These are phyloP conservation scores for Notiomystis cincta DNA, from an alignment of 2,113 vertebrate species.

Conservation along the genomic window DNA sequence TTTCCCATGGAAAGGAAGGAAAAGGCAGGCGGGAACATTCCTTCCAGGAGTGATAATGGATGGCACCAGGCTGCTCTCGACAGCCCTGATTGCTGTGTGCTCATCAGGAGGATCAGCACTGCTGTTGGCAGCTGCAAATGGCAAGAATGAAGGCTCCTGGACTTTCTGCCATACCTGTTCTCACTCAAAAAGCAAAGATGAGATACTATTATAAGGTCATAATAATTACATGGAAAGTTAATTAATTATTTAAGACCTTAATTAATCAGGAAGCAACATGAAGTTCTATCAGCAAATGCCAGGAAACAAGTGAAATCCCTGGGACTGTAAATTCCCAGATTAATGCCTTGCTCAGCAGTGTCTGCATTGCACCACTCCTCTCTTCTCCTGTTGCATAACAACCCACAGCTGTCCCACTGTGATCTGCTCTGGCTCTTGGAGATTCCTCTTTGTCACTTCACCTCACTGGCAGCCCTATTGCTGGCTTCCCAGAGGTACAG, in stretches of 20 bases:
- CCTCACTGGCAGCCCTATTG: rapidly evolving
- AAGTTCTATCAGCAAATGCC: background rate
- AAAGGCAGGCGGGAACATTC: background rate
- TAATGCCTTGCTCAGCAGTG: background rate
- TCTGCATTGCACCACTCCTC: constrained; percentile 9
- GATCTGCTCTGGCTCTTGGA: background rate
- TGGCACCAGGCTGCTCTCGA: background rate
- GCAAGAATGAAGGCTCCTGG: background rate
- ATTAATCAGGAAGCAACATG: background rate
- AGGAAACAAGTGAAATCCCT: background rate
- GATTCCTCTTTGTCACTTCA: background rate
- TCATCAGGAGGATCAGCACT: background rate
- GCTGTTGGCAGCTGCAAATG: background rate
- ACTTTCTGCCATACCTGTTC: background rate
- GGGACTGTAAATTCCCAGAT: background rate
- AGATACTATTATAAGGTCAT: background rate
- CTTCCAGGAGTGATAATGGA: background rate
- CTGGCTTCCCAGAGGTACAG: rapidly evolving
- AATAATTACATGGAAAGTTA: background rate
- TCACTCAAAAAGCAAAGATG: background rate
- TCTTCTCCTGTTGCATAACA: background rate
- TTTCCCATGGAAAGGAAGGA: background rate
- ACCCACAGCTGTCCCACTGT: background rate
- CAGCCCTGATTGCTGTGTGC: background rate
- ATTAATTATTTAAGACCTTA: background rate